These are phyloP conservation scores for Sitodiplosis mosellana DNA, from an alignment of 1,140 invertebrate species.

Conservation along the genomic window DNA sequence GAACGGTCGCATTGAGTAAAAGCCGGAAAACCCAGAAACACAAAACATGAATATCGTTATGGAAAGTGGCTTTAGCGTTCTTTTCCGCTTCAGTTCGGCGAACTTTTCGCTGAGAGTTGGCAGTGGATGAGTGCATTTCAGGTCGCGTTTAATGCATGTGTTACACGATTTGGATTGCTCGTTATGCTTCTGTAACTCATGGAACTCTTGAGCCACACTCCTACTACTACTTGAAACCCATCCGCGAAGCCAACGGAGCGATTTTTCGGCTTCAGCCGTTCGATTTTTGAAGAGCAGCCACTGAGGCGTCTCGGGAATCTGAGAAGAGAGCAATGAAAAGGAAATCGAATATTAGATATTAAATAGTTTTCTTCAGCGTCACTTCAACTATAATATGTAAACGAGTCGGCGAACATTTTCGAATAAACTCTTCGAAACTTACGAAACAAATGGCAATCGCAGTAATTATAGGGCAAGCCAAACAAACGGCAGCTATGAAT, in stretches of 20 bases:
- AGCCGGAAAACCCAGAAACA: conserved; percentile 4
- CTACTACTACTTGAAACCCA: conserved; percentile 27
- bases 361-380: too few species aligned
- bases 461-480: too few species aligned
- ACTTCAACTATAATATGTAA: too few species aligned
- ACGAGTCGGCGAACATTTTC: too few species aligned
- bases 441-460: too few species aligned
- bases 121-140: conserved; percentile 3
- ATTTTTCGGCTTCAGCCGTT: conserved; percentile 27
- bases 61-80: conserved; percentile 28
- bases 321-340: too few species aligned
- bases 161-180: conserved; percentile 6
- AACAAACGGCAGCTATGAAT: too few species aligned
- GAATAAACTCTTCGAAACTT: too few species aligned
- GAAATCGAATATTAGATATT: too few species aligned
- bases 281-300: conserved; percentile 24
- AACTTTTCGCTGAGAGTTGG: conserved; percentile 7
- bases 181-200: conserved; percentile 18
- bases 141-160: conserved; percentile 1
- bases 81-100: conserved; percentile 27
- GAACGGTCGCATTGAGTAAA: conserved; percentile 33
- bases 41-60: conserved; percentile 29
- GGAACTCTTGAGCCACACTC: conserved; percentile 28
- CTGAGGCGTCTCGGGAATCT: too few species aligned
- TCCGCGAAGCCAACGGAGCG: conserved; percentile 30